Base-by-base conservation (phyloP, 2,888 invertebrate species). In the Achlya flavicornis region DNA sequence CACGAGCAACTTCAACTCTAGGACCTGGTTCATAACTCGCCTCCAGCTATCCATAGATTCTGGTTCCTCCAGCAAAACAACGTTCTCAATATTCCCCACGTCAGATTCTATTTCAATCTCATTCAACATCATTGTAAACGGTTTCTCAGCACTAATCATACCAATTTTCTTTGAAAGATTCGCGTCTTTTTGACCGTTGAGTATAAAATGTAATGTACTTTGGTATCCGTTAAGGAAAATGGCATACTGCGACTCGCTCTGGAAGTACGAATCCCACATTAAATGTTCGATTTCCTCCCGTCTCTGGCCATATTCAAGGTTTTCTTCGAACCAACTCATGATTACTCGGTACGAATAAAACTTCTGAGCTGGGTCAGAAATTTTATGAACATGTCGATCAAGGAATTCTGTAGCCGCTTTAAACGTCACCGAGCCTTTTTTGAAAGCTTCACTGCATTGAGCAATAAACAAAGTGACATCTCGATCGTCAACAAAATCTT, bases 401-500 rank as follows among this genome's bases (percentile, higher is more conserved):
- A 96, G 94, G 81, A 97, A 97, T 69, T 95, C 86, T 0, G 96
- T 95, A 0, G 96, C 94, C 19, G 95, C 92, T 67, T 94, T 94
- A 16, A 96, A 95, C 0, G 94, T 88, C 0, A 97, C 94, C 0
- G 95, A 88, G 62, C 95, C 94, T 43, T 93, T 88, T 72, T 93
- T 91, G 70, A 97, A 96, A 61, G 95, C 95, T 61, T 90, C 85
- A 67, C 96, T 95, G 72, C 96, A 96, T 59, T 94, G 89, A 0
- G 93, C 90, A 87, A 96, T 95, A 76, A 95, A 95, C 0, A 89
- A 80, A 0, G 91, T 89, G 46, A 91, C 80, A 10, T 90, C 85
- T 72, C 87, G 92, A 32, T 91, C 85, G 59, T 94, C 84, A 1
- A 86, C 62, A 4, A 71, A 62, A 4, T 90, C 88, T 19, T 90